These are phyloP conservation scores for Fragum sueziense DNA, from an alignment of 2,888 invertebrate species.

Conservation along the genomic window DNA sequence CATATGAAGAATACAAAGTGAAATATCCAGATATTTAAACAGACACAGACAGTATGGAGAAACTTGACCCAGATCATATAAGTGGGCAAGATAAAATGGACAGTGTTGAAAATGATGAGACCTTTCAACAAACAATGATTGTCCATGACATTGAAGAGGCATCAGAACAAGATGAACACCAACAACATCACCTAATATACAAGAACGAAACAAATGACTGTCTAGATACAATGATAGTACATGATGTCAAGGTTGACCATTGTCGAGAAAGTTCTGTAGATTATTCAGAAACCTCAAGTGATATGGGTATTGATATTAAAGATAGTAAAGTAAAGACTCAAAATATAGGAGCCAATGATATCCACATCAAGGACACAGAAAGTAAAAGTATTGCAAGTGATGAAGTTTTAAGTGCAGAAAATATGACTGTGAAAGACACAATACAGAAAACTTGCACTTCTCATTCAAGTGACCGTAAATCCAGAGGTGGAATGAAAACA, in stretches of 20 bases:
- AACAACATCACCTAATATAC: too few species aligned
- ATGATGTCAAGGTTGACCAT: too few species aligned
- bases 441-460: too few species aligned
- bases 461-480: not conserved
- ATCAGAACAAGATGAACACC: too few species aligned
- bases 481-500: not conserved
- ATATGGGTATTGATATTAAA: not conserved
- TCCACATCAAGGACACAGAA: not conserved
- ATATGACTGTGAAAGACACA: not conserved
- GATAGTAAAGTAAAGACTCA: not conserved
- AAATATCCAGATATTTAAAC: not conserved
- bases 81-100: not conserved
- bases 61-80: not conserved
- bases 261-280: too few species aligned
- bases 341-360: not conserved
- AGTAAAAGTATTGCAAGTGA: slow-evolving; percentile 7
- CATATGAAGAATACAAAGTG: too few species aligned
- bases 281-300: not conserved
- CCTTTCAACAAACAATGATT: slow-evolving; percentile 1
- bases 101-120: not conserved
- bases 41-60: not conserved
- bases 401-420: slow-evolving; percentile 10
- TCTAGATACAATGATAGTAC: too few species aligned
- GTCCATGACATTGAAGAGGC: not conserved
- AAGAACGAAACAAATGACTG: too few species aligned